Percentiles rank a stretch among this genome's conserved stretches.
phyloP scores from a whole-genome alignment of 2,113 vertebrate species.

The Promerops cafer region DNA sequence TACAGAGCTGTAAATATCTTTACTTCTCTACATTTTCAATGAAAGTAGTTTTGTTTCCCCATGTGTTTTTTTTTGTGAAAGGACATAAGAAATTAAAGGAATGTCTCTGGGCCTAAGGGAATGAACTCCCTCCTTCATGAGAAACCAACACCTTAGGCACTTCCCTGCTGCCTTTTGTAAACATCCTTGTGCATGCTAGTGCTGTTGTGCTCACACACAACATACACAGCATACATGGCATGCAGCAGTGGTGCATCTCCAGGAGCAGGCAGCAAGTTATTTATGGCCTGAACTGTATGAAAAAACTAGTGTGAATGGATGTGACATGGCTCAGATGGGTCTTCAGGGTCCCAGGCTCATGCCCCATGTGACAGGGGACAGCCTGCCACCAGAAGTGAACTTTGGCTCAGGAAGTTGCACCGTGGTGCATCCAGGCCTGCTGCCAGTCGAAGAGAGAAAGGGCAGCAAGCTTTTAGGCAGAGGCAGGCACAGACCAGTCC shows the following conservation, averaged over 20 bases:
- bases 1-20: background rate
- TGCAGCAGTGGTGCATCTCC: background rate
- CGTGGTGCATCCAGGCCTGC: fast-evolving
- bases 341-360: background rate
- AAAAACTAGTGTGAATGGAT: background rate
- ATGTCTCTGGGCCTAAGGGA: background rate
- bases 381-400: background rate
- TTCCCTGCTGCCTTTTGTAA: background rate
- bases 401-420: background rate
- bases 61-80: background rate
- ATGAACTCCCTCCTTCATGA: background rate
- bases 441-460: background rate
- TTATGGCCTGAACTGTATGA: background rate
- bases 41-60: background rate
- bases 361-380: background rate
- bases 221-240: fast-evolving
- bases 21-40: background rate
- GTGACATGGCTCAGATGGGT: background rate
- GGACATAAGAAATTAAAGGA: background rate
- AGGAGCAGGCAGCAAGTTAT: background rate
- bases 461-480: background rate
- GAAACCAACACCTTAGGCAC: background rate
- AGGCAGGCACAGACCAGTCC: background rate
- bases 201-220: background rate
- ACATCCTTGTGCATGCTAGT: background rate